Conservation (phyloP, 2,888 invertebrate species). For the Amphipyra tragopoginis region DNA sequence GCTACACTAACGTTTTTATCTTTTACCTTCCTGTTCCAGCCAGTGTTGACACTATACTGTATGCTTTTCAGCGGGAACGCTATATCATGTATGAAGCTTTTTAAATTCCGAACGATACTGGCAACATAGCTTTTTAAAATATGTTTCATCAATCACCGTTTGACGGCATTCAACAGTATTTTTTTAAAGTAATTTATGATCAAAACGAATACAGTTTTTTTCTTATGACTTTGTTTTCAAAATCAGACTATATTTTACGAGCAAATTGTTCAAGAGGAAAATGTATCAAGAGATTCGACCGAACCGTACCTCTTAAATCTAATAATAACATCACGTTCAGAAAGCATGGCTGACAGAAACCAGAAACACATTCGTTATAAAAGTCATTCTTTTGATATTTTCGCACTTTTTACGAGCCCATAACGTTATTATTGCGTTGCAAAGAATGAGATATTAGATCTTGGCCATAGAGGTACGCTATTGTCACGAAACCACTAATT, state of each 20-base stretch:
- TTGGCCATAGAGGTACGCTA: conserved; percentile 13
- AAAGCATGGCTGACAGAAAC: conserved; percentile 45
- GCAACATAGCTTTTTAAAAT: conserved; percentile 29
- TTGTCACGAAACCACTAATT: conserved; percentile 27
- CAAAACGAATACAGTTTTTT: conserved; percentile 9
- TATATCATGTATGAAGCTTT: conserved; percentile 32
- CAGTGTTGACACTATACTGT: conserved; percentile 21
- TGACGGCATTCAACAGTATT: conserved; percentile 27
- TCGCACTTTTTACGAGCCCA: conserved; percentile 55
- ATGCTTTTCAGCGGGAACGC: conserved; percentile 16
- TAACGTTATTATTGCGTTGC: conserved; percentile 54
- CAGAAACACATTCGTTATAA: conserved; percentile 52
- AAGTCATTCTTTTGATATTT: conserved; percentile 51
- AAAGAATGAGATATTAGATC: conserved; percentile 48
- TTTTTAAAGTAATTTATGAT: conserved; percentile 35
- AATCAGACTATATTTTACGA: conserved; percentile 27
- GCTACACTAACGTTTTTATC: conserved; percentile 24
- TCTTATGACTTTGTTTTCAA: conserved; percentile 13
- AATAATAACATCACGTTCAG: conserved; percentile 51
- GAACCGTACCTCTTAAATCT: conserved; percentile 38
- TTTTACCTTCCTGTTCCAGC: conserved; percentile 3
- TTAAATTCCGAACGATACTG: conserved; percentile 27
- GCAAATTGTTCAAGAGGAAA: conserved; percentile 23
- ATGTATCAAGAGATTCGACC: conserved; percentile 28
- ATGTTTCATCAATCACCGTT: conserved; percentile 37